A percentile compares a stretch with the other conserved stretches of the same genome.
Evolutionary conservation across 1,140 invertebrate species (phyloP).

Genomic region (Brachionus asplanchnoidis): DNA sequence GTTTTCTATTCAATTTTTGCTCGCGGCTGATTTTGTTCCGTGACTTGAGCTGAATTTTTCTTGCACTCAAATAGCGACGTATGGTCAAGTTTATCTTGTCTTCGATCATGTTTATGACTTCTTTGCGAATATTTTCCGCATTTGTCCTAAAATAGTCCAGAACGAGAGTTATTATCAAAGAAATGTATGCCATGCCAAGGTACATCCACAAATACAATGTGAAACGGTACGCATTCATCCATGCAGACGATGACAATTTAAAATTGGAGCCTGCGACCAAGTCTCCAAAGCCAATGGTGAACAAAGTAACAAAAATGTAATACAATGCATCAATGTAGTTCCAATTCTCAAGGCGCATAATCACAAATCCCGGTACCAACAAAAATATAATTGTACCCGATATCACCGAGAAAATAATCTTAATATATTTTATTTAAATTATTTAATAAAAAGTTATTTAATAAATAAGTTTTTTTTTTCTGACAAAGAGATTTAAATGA

Average conservation of each 20-base stretch:
- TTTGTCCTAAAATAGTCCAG: slow-evolving; percentile 14
- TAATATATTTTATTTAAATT: background rate
- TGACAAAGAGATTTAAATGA: background rate
- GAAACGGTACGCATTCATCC: slow-evolving; percentile 10
- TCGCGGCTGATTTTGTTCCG: background rate
- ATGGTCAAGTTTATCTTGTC: slow-evolving; percentile 18
- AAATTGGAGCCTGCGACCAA: slow-evolving; percentile 58
- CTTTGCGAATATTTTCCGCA: slow-evolving; percentile 15
- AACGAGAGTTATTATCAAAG: background rate
- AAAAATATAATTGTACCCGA: slow-evolving; percentile 59
- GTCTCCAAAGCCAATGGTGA: slow-evolving; percentile 75
- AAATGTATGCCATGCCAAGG: slow-evolving; percentile 12
- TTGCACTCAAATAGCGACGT: background rate
- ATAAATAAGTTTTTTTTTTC: background rate
- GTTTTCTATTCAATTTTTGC: background rate
- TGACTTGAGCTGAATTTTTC: background rate
- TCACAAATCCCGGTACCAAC: slow-evolving; percentile 88
- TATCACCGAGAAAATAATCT: background rate
- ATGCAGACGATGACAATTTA: background rate
- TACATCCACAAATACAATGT: slow-evolving; percentile 9
- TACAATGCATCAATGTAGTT: slow-evolving; percentile 96
- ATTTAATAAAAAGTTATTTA: background rate
- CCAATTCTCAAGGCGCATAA: slow-evolving; percentile 89
- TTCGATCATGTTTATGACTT: background rate
- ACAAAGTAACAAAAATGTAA: slow-evolving; percentile 96